Evolutionary conservation across 2,888 invertebrate genomes (phyloP).

Genomic region (Digitonthophagus gazella): DNA sequence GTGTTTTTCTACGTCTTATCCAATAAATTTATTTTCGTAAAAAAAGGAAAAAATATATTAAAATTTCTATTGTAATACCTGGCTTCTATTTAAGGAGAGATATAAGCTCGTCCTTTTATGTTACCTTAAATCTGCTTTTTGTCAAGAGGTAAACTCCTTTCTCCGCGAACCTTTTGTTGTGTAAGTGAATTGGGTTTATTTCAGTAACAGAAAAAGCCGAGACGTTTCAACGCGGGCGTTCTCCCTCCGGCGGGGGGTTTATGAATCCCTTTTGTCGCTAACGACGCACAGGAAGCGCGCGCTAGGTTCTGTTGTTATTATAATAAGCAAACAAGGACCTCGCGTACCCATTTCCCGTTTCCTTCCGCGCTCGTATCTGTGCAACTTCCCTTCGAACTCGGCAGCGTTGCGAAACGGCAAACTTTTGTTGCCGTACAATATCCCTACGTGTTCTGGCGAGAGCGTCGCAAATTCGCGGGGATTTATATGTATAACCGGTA

Average conservation of each 20-base stretch:
- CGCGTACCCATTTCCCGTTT: constrained; percentile 40
- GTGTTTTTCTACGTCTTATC: constrained; percentile 5
- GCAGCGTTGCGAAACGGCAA: neutral
- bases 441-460: neutral
- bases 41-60: too few species aligned
- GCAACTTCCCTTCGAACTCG: neutral
- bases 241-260: neutral
- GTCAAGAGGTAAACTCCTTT: neutral
- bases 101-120: too few species aligned
- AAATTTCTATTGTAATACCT: neutral
- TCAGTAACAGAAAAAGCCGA: constrained; percentile 2
- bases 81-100: neutral
- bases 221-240: neutral
- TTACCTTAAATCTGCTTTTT: neutral
- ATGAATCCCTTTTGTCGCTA: constrained; percentile 11
- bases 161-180: neutral
- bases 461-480: neutral
- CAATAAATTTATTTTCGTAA: constrained; percentile 25
- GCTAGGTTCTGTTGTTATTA: constrained; percentile 35
- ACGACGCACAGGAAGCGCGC: constrained; percentile 18
- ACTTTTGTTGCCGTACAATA: neutral
- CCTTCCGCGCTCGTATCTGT: constrained; percentile 33
- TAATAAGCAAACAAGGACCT: constrained; percentile 41
- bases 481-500: neutral
- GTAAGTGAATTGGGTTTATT: neutral